phyloP scores from a whole-genome alignment of 37 sponge, comb jelly and placozoan species.

The Hormiphora californensis region DNA sequence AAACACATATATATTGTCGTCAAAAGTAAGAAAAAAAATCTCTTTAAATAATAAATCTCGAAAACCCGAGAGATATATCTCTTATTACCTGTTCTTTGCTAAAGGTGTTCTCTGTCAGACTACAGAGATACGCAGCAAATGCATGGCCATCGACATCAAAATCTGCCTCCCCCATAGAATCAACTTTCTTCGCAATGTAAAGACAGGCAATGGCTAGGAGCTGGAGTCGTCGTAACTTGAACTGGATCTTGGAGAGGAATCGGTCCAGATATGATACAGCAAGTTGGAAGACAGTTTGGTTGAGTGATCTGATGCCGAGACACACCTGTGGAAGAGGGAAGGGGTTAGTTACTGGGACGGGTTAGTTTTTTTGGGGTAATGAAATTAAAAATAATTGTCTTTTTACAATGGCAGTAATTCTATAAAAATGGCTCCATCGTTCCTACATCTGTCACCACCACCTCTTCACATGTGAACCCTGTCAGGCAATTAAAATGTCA shows the following conservation, averaged over 20 bases:
- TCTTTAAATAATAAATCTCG: too few relatives aligned
- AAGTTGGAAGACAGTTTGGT: slow-evolving; percentile 17
- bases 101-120: slow-evolving; percentile 44
- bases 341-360: too few relatives aligned
- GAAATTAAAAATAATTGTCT: too few relatives aligned
- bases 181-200: slow-evolving; percentile 21
- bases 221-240: not conserved
- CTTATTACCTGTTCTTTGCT: not conserved
- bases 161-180: slow-evolving; percentile 15
- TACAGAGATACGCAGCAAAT: not conserved
- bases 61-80: too few relatives aligned
- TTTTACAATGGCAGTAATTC: too few relatives aligned
- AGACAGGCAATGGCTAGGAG: slow-evolving; percentile 10
- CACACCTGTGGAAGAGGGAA: too few relatives aligned
- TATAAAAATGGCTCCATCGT: too few relatives aligned
- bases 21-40: not conserved
- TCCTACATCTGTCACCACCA: too few relatives aligned
- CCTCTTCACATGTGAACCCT: too few relatives aligned
- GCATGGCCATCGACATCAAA: not conserved
- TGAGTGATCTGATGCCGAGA: too few relatives aligned
- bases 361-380: too few relatives aligned
- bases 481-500: too few relatives aligned
- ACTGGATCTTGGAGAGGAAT: slow-evolving; percentile 47
- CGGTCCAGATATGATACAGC: slow-evolving; percentile 46
- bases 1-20: not conserved